phyloP scores from a whole-genome alignment of 2,888 invertebrate species.

The Trilocha varians region DNA sequence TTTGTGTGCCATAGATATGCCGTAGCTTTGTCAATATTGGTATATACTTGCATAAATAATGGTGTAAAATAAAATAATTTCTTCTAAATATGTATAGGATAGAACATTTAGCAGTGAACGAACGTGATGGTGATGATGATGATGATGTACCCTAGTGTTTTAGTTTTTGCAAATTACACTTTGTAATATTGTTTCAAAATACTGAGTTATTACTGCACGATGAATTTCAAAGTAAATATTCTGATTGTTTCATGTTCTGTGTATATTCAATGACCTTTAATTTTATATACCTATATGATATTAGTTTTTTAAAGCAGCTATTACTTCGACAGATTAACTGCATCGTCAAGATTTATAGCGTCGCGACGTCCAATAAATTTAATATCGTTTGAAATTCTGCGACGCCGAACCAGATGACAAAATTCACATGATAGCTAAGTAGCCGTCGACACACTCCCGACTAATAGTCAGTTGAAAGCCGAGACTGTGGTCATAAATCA shows the following conservation, averaged over 20 bases:
- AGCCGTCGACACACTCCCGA: not conserved
- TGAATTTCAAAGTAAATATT: too few species aligned
- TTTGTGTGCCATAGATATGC: not conserved
- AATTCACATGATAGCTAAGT: conserved; percentile 13
- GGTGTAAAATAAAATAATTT: not conserved
- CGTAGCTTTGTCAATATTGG: not conserved
- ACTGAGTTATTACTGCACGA: too few species aligned
- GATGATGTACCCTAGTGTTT: too few species aligned
- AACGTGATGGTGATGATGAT: too few species aligned
- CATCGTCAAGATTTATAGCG: conserved; percentile 26
- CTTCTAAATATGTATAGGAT: not conserved
- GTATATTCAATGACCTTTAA: too few species aligned
- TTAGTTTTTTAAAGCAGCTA: too few species aligned
- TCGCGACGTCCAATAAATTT: conserved; percentile 20
- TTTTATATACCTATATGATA: too few species aligned
- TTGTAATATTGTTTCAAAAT: too few species aligned
- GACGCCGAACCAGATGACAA: conserved; percentile 28
- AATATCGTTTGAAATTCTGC: conserved; percentile 22
- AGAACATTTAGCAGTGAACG: not conserved
- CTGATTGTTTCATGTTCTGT: too few species aligned
- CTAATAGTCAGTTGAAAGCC: conserved; percentile 16
- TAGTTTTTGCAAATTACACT: too few species aligned
- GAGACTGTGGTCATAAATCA: conserved; percentile 26
- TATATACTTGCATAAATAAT: not conserved
- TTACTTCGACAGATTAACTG: not conserved